These are phyloP conservation scores for Orussus abietinus DNA, from an alignment of 1,140 invertebrate species.

Conservation along the genomic window DNA sequence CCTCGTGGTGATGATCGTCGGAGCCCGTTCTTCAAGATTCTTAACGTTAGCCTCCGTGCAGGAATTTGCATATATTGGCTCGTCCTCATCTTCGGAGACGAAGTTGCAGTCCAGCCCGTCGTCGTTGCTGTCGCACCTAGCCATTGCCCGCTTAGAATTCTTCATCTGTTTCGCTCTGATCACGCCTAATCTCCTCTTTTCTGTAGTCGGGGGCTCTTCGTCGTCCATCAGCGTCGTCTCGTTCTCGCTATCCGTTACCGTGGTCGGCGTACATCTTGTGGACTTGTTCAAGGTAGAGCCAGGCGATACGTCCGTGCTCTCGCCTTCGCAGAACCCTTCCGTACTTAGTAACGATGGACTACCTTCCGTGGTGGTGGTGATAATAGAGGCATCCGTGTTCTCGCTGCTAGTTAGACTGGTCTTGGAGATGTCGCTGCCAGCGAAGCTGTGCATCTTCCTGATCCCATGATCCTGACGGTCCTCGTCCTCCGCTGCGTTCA, in stretches of 20 bases:
- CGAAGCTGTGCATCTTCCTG: constrained; percentile 47
- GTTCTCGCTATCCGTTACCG: constrained; percentile 30
- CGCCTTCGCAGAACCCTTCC: constrained; percentile 50
- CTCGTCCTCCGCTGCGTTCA: constrained; percentile 21
- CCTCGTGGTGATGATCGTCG: constrained; percentile 8
- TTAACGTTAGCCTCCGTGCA: constrained; percentile 32
- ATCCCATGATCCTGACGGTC: constrained; percentile 22
- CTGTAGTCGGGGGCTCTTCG: constrained; percentile 1
- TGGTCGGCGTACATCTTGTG: constrained; percentile 32
- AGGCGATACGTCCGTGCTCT: constrained; percentile 42
- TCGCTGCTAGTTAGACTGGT: constrained; percentile 46
- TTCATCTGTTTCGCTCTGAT: constrained; percentile 13
- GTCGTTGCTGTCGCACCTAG: constrained; percentile 43
- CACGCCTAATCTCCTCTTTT: constrained; percentile 9
- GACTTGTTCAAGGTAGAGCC: constrained; percentile 45
- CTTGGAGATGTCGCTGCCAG: constrained; percentile 50
- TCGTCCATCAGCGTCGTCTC: constrained; percentile 28
- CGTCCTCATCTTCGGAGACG: constrained; percentile 31
- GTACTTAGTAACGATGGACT: constrained; percentile 47
- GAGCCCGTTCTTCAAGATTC: constrained; percentile 18
- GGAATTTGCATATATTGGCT: constrained; percentile 47
- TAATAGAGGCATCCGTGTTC: constrained; percentile 44
- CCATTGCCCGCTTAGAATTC: constrained; percentile 22
- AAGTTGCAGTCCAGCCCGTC: constrained; percentile 48
- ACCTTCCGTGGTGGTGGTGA: constrained; percentile 44